Conservation (phyloP, 2,113 vertebrate genomes). For the Pelusios castaneus region DNA sequence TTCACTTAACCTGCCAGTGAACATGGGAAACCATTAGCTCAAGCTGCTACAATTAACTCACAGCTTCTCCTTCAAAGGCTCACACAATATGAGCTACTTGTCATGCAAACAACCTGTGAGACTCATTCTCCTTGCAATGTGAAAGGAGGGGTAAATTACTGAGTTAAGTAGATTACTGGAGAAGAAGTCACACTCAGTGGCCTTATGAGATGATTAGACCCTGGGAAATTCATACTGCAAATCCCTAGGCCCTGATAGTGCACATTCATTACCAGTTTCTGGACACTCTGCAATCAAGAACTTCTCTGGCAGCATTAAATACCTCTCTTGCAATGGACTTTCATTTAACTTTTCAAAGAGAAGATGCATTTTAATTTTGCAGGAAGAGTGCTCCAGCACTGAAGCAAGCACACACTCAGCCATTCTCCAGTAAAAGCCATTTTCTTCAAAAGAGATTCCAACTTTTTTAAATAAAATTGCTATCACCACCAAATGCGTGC, state of each 20-base stretch:
- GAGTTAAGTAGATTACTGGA: slow-evolving; percentile 86
- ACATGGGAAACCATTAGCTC: slow-evolving; percentile 76
- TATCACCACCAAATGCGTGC: background rate
- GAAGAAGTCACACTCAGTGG: slow-evolving; percentile 79
- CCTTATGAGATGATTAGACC: slow-evolving; percentile 81
- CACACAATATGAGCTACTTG: slow-evolving; percentile 79
- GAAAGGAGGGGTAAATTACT: slow-evolving; percentile 74
- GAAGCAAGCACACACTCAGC: background rate
- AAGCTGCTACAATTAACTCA: slow-evolving; percentile 75
- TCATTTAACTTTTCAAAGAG: slow-evolving; percentile 3
- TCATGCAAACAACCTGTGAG: slow-evolving; percentile 83
- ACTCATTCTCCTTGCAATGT: slow-evolving; percentile 73
- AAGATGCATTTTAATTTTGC: background rate
- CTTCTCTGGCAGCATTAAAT: slow-evolving; percentile 32
- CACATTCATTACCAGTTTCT: slow-evolving; percentile 64
- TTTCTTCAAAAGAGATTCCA: background rate
- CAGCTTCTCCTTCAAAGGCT: slow-evolving; percentile 66
- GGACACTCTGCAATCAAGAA: slow-evolving; percentile 69
- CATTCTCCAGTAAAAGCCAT: background rate
- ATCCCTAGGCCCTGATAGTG: slow-evolving; percentile 62
- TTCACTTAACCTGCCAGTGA: slow-evolving; percentile 61
- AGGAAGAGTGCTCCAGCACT: background rate
- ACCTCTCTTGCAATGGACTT: slow-evolving; percentile 18
- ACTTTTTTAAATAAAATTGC: background rate
- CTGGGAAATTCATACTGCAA: slow-evolving; percentile 82